A percentile compares a stretch with the other conserved stretches of the same genome.
These are phyloP conservation scores for Coryphaenoides rupestris DNA, from an alignment of 2,113 vertebrate genomes.

Conservation along the genomic window DNA sequence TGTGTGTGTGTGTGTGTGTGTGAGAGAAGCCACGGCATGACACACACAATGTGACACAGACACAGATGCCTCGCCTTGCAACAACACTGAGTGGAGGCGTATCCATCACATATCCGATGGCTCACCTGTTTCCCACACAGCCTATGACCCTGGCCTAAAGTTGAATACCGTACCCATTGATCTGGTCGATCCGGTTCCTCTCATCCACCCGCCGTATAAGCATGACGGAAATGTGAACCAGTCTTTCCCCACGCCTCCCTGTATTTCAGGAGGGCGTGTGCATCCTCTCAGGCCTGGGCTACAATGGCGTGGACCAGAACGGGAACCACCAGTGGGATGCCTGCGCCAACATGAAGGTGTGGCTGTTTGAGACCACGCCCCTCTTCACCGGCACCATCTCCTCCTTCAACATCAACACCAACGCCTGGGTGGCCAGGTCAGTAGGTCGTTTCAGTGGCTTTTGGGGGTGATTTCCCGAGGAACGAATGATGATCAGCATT, in stretches of 20 bases:
- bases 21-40: too few species aligned
- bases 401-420: slow-evolving; percentile 97
- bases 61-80: too few species aligned
- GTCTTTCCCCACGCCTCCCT: slow-evolving; percentile 7
- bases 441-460: slow-evolving; percentile 27
- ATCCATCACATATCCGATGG: too few species aligned
- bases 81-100: too few species aligned
- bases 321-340: slow-evolving; percentile 83
- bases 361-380: slow-evolving; percentile 91
- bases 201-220: too few species aligned
- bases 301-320: slow-evolving; percentile 74
- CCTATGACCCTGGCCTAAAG: too few species aligned
- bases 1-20: too few species aligned
- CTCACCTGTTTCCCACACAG: too few species aligned
- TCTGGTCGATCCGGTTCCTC: too few species aligned
- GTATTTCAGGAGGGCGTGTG: slow-evolving; percentile 88
- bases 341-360: slow-evolving; percentile 95
- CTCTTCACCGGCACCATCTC: slow-evolving; percentile 90
- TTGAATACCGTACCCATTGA: too few species aligned
- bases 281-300: slow-evolving; percentile 87
- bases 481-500: too few species aligned
- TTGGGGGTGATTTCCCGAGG: not conserved
- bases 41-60: too few species aligned
- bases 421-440: slow-evolving; percentile 93
- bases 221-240: not conserved